A percentile compares a stretch with the other conserved stretches of the same genome.
These are phyloP conservation scores for Gulo gulo DNA, from an alignment of 2,113 vertebrate species.

Conservation along the genomic window DNA sequence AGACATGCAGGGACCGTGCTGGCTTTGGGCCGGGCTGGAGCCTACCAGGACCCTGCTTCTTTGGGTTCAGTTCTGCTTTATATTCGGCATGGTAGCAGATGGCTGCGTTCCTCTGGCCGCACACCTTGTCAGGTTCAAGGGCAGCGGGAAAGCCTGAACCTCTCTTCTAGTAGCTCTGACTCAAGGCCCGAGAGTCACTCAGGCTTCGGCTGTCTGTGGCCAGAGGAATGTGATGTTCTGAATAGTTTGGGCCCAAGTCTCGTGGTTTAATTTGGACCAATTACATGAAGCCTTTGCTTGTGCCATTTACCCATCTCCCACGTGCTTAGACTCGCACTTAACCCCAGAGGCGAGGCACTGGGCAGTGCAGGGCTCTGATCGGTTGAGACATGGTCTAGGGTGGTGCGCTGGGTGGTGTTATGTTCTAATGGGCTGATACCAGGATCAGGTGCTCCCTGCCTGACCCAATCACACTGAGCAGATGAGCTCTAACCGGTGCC, in stretches of 20 bases:
- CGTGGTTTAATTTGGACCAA: background rate
- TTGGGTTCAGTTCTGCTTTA: background rate
- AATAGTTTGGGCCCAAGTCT: background rate
- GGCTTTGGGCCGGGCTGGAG: background rate
- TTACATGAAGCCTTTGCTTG: background rate
- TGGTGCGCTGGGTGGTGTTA: background rate
- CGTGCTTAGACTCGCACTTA: background rate
- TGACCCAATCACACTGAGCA: background rate
- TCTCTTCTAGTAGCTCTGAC: background rate
- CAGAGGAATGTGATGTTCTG: background rate
- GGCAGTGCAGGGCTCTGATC: background rate
- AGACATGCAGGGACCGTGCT: background rate
- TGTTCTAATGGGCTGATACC: slow-evolving; percentile 13
- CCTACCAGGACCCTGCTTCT: background rate
- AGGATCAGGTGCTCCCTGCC: background rate
- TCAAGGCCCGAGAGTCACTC: background rate
- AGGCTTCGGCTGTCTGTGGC: background rate
- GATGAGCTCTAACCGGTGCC: background rate
- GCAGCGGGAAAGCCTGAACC: background rate
- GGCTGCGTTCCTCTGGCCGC: background rate
- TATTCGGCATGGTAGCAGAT: background rate
- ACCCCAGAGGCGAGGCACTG: background rate
- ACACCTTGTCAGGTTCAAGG: background rate
- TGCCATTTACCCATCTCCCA: background rate
- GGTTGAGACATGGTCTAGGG: background rate